Evolutionary conservation across 2,797 vertebrate genomes (phyloP).

Genomic region (Miopithecus talapoin): DNA sequence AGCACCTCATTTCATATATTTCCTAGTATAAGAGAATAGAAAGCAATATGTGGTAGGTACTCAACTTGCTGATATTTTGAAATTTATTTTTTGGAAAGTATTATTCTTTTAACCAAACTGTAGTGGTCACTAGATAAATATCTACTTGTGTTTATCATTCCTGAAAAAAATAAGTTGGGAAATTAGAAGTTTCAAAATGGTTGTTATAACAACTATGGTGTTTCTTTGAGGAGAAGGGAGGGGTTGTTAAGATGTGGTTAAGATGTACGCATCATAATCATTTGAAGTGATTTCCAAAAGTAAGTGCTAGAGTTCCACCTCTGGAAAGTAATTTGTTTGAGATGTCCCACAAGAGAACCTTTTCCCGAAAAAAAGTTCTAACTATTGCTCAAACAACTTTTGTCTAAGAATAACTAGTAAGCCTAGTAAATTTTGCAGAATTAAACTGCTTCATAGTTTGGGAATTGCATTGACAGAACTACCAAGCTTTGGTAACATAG

Average conservation of each 20-base stretch:
- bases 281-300: background rate
- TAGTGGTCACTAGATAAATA: background rate
- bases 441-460: background rate
- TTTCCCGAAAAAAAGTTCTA: background rate
- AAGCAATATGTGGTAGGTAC: background rate
- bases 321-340: background rate
- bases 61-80: background rate
- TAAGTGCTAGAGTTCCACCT: rapidly evolving
- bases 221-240: background rate
- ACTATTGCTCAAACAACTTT: background rate
- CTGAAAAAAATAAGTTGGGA: background rate
- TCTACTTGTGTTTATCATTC: background rate
- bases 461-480: background rate
- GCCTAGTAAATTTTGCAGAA: background rate
- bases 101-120: background rate
- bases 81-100: background rate
- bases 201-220: background rate
- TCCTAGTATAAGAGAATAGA: background rate
- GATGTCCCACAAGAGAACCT: background rate
- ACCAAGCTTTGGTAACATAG: background rate
- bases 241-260: background rate
- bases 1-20: background rate
- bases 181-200: background rate
- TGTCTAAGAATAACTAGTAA: background rate
- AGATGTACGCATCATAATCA: background rate